Evolutionary conservation across 92 coral and sea anemone species (phyloP).

Genomic region (Umimayanthus kanabou): DNA sequence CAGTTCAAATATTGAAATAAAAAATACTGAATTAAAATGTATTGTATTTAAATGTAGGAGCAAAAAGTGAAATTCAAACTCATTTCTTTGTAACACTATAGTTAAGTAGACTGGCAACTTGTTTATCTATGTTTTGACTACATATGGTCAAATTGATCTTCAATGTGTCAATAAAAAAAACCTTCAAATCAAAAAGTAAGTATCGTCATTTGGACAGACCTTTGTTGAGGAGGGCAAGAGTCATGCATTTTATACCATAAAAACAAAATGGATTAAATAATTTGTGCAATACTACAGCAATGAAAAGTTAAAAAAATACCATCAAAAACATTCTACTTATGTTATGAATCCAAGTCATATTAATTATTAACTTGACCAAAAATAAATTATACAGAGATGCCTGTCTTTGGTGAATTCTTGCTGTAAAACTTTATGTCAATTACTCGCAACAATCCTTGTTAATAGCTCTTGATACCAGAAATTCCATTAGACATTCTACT

Average conservation of each 20-base stretch:
- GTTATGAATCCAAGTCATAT: constrained; percentile 15
- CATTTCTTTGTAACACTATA: background rate
- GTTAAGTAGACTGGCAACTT: background rate
- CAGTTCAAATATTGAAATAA: background rate
- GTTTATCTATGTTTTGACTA: constrained; percentile 30
- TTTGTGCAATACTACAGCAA: background rate
- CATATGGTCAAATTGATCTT: background rate
- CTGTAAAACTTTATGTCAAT: background rate
- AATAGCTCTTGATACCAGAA: background rate
- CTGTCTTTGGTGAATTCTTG: background rate
- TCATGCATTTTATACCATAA: background rate
- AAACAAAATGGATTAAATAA: background rate
- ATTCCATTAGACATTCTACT: background rate
- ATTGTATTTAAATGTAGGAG: background rate
- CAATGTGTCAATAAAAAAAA: constrained; percentile 4
- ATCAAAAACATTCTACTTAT: background rate
- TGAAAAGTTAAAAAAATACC: background rate
- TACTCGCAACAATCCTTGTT: background rate
- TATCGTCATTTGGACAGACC: background rate
- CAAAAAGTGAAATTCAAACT: too few relatives aligned
- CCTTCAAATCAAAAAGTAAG: background rate
- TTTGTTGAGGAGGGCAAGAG: background rate
- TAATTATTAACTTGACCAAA: constrained; percentile 27
- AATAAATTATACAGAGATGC: constrained; percentile 20
- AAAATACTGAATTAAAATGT: too few relatives aligned